Conservation (phyloP, 1,140 invertebrate species). For the Choristoneura fumiferana region DNA sequence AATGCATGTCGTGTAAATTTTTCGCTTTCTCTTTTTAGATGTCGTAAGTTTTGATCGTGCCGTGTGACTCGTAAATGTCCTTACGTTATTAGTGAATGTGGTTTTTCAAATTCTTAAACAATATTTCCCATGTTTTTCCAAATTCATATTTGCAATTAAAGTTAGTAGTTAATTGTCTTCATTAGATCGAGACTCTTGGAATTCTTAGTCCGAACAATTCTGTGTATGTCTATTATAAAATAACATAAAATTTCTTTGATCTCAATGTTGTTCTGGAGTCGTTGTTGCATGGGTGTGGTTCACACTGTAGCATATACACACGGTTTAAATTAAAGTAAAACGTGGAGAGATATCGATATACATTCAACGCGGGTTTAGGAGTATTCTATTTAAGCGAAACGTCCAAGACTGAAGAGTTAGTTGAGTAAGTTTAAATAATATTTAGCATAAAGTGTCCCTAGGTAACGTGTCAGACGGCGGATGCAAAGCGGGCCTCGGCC, state of each 20-base stretch:
- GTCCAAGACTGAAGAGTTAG: slow-evolving; percentile 77
- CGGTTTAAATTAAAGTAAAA: slow-evolving; percentile 38
- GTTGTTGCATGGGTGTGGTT: slow-evolving; percentile 44
- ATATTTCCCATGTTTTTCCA: slow-evolving; percentile 52
- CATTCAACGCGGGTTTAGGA: slow-evolving; percentile 76
- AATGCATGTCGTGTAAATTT: slow-evolving; percentile 59
- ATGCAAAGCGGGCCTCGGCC: slow-evolving; percentile 19
- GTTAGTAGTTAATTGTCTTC: slow-evolving; percentile 43
- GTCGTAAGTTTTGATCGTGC: slow-evolving; percentile 58
- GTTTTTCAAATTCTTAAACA: slow-evolving; percentile 60
- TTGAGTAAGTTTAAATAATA: slow-evolving; percentile 74
- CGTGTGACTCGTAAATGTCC: slow-evolving; percentile 51
- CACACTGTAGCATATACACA: slow-evolving; percentile 49
- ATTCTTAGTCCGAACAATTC: slow-evolving; percentile 39
- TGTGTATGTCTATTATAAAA: slow-evolving; percentile 45
- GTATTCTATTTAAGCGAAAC: slow-evolving; percentile 77
- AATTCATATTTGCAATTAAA: slow-evolving; percentile 46
- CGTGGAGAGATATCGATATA: slow-evolving; percentile 34
- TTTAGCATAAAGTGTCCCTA: slow-evolving; percentile 76
- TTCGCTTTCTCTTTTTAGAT: slow-evolving; percentile 66
- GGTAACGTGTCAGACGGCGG: slow-evolving; percentile 56
- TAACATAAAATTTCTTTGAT: slow-evolving; percentile 33
- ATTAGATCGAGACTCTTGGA: slow-evolving; percentile 38
- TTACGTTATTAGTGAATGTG: slow-evolving; percentile 56
- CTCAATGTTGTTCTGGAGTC: slow-evolving; percentile 35